phyloP scores from a whole-genome alignment of 2,888 invertebrate species.

The Drosophila histrio region DNA sequence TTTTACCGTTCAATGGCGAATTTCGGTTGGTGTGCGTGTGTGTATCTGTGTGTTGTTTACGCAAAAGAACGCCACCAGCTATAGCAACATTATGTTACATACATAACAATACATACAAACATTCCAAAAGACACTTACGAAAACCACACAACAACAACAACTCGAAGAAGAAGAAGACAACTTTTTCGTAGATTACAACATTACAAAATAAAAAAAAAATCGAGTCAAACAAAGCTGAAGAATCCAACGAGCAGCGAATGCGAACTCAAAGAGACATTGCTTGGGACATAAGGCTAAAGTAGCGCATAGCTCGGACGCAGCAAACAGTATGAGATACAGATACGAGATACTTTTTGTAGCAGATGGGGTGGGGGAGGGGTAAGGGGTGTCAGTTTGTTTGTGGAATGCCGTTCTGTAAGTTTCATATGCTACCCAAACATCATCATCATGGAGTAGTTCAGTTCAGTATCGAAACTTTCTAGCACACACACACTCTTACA shows the following conservation, averaged over 20 bases:
- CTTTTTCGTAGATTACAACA: slow-evolving; percentile 66
- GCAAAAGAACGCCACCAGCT: slow-evolving; percentile 64
- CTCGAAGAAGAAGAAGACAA: slow-evolving; percentile 45
- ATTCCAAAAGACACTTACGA: slow-evolving; percentile 65
- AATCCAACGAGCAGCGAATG: slow-evolving; percentile 34
- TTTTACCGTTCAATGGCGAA: slow-evolving; percentile 76
- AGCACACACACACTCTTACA: slow-evolving; percentile 37
- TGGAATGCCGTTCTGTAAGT: slow-evolving; percentile 83
- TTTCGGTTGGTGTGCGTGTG: slow-evolving; percentile 44
- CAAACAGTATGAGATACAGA: slow-evolving; percentile 44
- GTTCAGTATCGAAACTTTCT: slow-evolving; percentile 70
- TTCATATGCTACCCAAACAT: slow-evolving; percentile 73
- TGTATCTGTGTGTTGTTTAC: slow-evolving; percentile 52
- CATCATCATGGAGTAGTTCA: slow-evolving; percentile 52
- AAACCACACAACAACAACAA: slow-evolving; percentile 49
- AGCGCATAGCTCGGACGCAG: slow-evolving; percentile 51
- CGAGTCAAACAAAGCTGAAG: slow-evolving; percentile 39
- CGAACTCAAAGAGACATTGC: slow-evolving; percentile 40
- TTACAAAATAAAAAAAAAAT: slow-evolving; percentile 25
- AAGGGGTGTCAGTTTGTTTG: slow-evolving; percentile 52
- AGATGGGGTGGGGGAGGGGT: background rate
- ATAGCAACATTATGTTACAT: slow-evolving; percentile 37
- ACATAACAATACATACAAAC: slow-evolving; percentile 25
- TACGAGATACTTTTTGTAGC: slow-evolving; percentile 55
- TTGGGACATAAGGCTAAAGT: slow-evolving; percentile 62